phyloP scores from a whole-genome alignment of 1,140 invertebrate species.

The Prorops nasuta region DNA sequence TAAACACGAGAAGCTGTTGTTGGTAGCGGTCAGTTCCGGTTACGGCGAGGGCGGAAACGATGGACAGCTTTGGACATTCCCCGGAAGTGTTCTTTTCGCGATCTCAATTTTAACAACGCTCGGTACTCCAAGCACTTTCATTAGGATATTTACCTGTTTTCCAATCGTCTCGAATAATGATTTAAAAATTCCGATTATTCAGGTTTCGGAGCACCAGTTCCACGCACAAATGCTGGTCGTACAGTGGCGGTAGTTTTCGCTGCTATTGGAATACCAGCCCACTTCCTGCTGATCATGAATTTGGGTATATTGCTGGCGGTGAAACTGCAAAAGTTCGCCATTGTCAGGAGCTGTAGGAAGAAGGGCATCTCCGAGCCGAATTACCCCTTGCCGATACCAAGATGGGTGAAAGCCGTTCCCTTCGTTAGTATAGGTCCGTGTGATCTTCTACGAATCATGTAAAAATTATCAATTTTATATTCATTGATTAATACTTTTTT shows the following conservation, averaged over 20 bases:
- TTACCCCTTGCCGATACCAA: conserved; percentile 33
- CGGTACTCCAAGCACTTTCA: conserved; percentile 43
- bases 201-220: conserved; percentile 66
- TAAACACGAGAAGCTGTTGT: conserved; percentile 57
- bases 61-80: conserved; percentile 63
- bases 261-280: conserved; percentile 61
- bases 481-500: neutral
- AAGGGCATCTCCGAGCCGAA: conserved; percentile 26
- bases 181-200: neutral
- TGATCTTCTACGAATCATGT: neutral
- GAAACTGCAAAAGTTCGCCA: conserved; percentile 52
- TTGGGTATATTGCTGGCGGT: conserved; percentile 60
- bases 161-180: neutral
- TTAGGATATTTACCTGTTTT: neutral
- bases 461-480: neutral
- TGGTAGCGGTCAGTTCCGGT: conserved; percentile 58
- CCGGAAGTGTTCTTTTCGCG: conserved; percentile 63
- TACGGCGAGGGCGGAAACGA: conserved; percentile 57
- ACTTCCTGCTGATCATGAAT: conserved; percentile 65
- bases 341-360: conserved; percentile 27
- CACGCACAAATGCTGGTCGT: conserved; percentile 60
- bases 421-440: conserved; percentile 40
- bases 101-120: conserved; percentile 64
- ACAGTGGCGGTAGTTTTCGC: conserved; percentile 61
- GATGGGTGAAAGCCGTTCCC: conserved; percentile 44